Base-by-base conservation (phyloP, 2,797 vertebrate species). In the Pipistrellus pygmaeus region DNA sequence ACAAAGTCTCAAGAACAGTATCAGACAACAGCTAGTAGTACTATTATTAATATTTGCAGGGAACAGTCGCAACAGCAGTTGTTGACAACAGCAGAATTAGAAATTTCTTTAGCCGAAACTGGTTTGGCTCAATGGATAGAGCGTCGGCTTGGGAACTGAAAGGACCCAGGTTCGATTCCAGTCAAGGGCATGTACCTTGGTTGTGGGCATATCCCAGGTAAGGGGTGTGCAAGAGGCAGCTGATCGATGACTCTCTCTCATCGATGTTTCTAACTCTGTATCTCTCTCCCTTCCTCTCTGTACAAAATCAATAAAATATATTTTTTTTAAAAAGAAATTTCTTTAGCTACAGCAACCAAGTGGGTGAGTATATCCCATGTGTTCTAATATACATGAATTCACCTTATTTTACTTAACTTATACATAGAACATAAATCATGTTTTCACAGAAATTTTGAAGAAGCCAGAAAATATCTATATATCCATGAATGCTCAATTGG, bases 31-130 rank as follows among this genome's bases (percentile, higher is more conserved):
- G 7, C 12, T 12, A 18, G 48, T 25, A 35, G 5, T 38, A 2
- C n/a, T n/a, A 6, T 4, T 68, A 20, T 35, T 73, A 20, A 51
- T 32, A 44, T 30, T 27, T 3, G 4, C 69, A 68, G 68, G 8
- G 14, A 44, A 46, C 8, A 9, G 53, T 20, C 41, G 14, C 53
- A 80, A 41, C 5, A 41, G 77, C 77, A 80, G 35, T 35, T 82
- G 75, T 77, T 35, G 21, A 76, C n/a, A 48, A 55, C 5, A 35
- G 18, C 20, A 64, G n/a, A 85, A 84, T 91, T 80, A 71, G 46
- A 71, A 80, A 72, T 20, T 46, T 78, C 44, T 88, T 83, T 78
- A 88, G 38, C 48, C n/a, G n/a, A n/a, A n/a, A n/a, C n/a, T n/a
- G n/a, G n/a, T n/a, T n/a, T n/a, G n/a, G n/a, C n/a, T n/a, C n/a